These are phyloP conservation scores for Pristis pectinata DNA, from an alignment of 2,797 vertebrate genomes.

Conservation along the genomic window DNA sequence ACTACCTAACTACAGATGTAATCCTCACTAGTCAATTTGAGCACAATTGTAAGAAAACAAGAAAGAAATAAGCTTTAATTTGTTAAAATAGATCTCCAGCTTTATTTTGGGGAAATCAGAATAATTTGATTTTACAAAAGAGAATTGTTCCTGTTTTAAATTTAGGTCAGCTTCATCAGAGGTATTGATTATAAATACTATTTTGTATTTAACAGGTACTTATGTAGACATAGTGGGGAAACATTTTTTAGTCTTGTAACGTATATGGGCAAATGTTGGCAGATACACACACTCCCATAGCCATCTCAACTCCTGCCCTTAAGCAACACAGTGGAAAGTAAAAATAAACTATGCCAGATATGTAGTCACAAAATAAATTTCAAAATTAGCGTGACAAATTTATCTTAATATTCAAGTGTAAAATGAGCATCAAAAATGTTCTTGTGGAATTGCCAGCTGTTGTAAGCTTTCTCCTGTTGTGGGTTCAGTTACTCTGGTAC, in stretches of 20 bases:
- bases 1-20: not conserved
- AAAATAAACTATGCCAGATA: slow-evolving; percentile 30
- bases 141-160: not conserved
- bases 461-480: not conserved
- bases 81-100: not conserved
- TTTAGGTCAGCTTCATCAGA: not conserved
- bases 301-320: not conserved
- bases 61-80: not conserved
- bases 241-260: not conserved
- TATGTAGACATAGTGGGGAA: not conserved
- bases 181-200: not conserved
- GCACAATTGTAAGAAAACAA: not conserved
- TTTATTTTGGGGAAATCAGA: not conserved
- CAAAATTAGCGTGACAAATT: slow-evolving; percentile 35
- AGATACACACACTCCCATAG: not conserved
- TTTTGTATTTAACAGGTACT: not conserved
- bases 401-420: slow-evolving; percentile 37
- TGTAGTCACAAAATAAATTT: slow-evolving; percentile 32
- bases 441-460: slow-evolving; percentile 31
- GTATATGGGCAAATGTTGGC: not conserved
- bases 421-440: slow-evolving; percentile 35
- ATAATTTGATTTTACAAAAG: not conserved
- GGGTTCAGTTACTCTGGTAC: not conserved
- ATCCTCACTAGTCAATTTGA: not conserved
- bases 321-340: slow-evolving; percentile 25